Conservation (phyloP, 2,888 invertebrate species). For the Stenodera caucasica region DNA sequence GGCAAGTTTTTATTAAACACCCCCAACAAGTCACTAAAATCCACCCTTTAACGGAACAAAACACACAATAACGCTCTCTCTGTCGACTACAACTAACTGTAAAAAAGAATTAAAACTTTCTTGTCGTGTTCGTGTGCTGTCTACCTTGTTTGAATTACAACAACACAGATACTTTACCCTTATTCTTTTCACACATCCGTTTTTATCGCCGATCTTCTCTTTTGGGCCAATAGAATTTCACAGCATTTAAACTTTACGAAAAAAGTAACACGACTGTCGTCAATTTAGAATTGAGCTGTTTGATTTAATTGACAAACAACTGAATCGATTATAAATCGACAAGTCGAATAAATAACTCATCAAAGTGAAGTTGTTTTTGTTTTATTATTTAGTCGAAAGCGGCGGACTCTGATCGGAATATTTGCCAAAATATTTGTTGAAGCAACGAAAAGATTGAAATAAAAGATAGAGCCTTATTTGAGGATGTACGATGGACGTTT, state of each 20-base stretch:
- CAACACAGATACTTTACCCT: not conserved
- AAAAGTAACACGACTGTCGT: no score
- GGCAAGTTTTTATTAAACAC: constrained; percentile 12
- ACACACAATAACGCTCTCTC: not conserved
- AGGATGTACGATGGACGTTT: not conserved
- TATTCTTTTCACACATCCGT: no score
- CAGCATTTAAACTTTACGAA: no score
- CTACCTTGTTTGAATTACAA: not conserved
- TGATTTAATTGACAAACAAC: no score
- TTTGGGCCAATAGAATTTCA: no score
- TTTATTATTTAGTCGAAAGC: no score
- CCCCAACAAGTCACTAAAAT: not conserved
- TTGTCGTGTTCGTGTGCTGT: not conserved
- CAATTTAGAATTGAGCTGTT: no score
- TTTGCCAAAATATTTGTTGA: not conserved
- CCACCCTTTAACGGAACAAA: not conserved
- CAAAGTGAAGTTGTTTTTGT: no score
- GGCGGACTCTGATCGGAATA: no score
- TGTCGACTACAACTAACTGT: not conserved
- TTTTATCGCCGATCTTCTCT: no score
- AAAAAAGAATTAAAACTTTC: not conserved
- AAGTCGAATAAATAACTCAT: no score
- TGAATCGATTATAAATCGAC: no score
- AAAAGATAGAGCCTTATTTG: not conserved
- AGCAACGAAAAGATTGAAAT: not conserved